A percentile compares a stretch with the other conserved stretches of the same genome.
Conservation (phyloP, 2,888 invertebrate genomes). For the Ectropis crepuscularia region DNA sequence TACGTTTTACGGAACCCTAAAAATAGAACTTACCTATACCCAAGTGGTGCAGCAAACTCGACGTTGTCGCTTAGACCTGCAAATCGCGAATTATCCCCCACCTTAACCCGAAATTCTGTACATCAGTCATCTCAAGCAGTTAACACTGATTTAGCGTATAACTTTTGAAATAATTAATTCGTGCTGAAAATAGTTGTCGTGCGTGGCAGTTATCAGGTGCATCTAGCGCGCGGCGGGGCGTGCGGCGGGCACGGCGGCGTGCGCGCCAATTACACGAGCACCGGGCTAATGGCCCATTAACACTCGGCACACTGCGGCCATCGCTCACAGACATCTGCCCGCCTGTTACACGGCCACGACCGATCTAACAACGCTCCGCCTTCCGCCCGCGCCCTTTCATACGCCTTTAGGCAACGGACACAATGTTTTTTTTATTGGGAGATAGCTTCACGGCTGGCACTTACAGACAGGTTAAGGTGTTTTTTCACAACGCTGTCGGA, state of each 20-base stretch:
- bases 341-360: slow-evolving; percentile 24
- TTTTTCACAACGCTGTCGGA: no score
- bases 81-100: no score
- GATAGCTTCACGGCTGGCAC: no score
- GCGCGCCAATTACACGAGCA: slow-evolving; percentile 72
- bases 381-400: slow-evolving; percentile 38
- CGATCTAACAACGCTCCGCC: slow-evolving; percentile 39
- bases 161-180: slow-evolving; percentile 41
- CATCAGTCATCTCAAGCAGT: background rate
- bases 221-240: slow-evolving; percentile 58
- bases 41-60: no score
- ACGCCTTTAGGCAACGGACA: background rate
- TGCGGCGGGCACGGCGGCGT: slow-evolving; percentile 45
- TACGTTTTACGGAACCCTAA: no score
- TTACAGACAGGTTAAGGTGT: no score
- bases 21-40: no score
- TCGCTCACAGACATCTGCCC: slow-evolving; percentile 64
- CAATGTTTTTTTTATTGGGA: no score
- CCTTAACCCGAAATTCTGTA: no score
- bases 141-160: no score
- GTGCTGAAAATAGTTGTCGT: slow-evolving; percentile 65
- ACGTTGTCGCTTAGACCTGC: no score
- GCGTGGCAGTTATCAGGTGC: slow-evolving; percentile 61
- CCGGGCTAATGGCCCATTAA: slow-evolving; percentile 79
- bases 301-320: slow-evolving; percentile 72